Evolutionary conservation across 1,140 invertebrate species (phyloP).

Genomic region (Calycopis cecrops): DNA sequence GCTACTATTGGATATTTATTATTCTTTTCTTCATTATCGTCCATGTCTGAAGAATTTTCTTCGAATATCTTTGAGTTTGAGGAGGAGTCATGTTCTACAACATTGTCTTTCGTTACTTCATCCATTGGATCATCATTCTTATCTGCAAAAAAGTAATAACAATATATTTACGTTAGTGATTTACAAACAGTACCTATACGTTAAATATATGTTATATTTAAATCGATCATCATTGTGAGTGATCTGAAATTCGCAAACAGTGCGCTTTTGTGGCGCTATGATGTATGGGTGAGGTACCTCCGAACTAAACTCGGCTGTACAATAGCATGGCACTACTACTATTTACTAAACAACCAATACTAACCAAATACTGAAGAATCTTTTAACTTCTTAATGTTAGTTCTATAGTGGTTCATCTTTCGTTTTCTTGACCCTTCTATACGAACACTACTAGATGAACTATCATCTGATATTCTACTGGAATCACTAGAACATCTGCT

Average conservation of each 20-base stretch:
- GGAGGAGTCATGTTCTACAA: constrained; percentile 35
- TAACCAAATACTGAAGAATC: constrained; percentile 38
- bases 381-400: constrained; percentile 44
- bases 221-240: no score
- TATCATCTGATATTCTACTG: constrained; percentile 60
- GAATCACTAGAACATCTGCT: constrained; percentile 67
- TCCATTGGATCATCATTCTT: constrained; percentile 34
- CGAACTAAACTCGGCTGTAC: no score
- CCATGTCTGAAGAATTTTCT: constrained; percentile 68
- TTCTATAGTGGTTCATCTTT: constrained; percentile 45
- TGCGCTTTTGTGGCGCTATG: no score
- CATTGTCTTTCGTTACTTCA: constrained; percentile 12
- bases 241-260: no score
- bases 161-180: neutral
- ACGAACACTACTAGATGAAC: constrained; percentile 51
- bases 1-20: constrained; percentile 32
- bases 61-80: constrained; percentile 49
- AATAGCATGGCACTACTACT: no score
- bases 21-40: constrained; percentile 53
- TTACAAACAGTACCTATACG: no score
- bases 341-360: no score
- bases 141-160: constrained; percentile 35
- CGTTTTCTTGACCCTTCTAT: constrained; percentile 52
- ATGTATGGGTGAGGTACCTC: no score
- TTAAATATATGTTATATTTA: no score